Evolutionary conservation across 1,140 invertebrate species (phyloP), one percentile per base, ranked within the genome.

Genomic region (Liolophura sinensis): DNA sequence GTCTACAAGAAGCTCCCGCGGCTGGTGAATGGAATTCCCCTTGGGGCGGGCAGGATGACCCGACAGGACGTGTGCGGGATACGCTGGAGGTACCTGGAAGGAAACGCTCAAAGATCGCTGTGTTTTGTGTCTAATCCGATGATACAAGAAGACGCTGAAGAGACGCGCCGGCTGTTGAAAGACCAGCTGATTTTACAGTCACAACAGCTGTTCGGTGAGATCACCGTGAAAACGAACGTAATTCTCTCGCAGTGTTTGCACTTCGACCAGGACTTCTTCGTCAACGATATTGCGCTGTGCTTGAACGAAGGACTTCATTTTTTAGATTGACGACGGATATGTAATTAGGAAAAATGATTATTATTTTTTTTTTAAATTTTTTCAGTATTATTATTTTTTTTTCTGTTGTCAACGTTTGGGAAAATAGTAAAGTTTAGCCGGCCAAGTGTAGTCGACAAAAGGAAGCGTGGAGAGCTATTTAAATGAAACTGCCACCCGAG

Each of bases 241-340:
- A 67, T 76, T 46, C 54, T 80, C 46, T 77, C 78, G 14, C 64
- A 71, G 51, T 80, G 78, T 67, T 31, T 78, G 1, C 63, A 74
- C 51, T 77, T 73, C 52, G 75, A 78, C 31, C 71, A 74, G 22
- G 78, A 77, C 54, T 69, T 80, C 18, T 72, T 77, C 46, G 70
- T 80, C 52, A 80, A 80, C 58, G 78, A 80, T 52, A 77, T 80
- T 55, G 78, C 78, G 48, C 67, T 72, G 16, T 64, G 64, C 1
- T 57, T 71, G 6, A 72, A 75, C 14, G 75, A 78, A 57, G 78
- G 76, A 12, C 57, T 78, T 22, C 76, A 77, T 66, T 80, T 80
- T 63, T 57, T 70, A 48, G 76, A 80, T 63, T 80, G 64, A 76
- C 24, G 14, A 24, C 46, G 5, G 31, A 40, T 40, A 40, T 40